Evolutionary conservation across 2,888 invertebrate genomes (phyloP).

Genomic region (Caenorhabditis drosophilae): DNA sequence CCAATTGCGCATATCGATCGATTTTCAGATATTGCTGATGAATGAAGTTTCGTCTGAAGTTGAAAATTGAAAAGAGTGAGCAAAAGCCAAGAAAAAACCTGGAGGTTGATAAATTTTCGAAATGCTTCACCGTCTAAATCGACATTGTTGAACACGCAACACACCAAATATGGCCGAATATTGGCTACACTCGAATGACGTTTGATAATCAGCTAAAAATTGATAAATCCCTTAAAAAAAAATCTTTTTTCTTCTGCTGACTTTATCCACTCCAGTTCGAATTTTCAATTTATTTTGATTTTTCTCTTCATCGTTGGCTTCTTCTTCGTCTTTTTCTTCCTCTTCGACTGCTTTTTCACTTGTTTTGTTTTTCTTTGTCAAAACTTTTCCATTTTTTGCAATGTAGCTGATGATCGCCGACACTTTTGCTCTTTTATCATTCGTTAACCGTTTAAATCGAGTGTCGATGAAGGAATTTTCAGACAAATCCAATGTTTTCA

Average conservation of each 20-base stretch:
- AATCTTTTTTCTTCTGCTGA: no score
- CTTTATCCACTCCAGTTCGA: slow-evolving; percentile 17
- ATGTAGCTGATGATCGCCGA: slow-evolving; percentile 37
- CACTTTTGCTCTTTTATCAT: slow-evolving; percentile 49
- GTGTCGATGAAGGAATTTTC: slow-evolving; percentile 20
- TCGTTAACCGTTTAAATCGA: slow-evolving; percentile 46
- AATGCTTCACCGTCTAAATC: slow-evolving; percentile 46
- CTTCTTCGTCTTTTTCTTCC: slow-evolving; percentile 5
- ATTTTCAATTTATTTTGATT: slow-evolving; percentile 2
- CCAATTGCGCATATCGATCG: slow-evolving; percentile 82
- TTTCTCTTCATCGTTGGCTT: slow-evolving; percentile 4
- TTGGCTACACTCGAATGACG: slow-evolving; percentile 38
- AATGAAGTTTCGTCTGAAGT: slow-evolving; percentile 76
- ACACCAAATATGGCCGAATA: slow-evolving; percentile 50
- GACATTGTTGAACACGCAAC: slow-evolving; percentile 45
- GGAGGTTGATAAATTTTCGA: slow-evolving; percentile 51
- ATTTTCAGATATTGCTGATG: slow-evolving; percentile 78
- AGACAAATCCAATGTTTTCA: slow-evolving; percentile 7
- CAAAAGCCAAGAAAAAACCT: slow-evolving; percentile 31
- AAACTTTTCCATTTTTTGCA: slow-evolving; percentile 13
- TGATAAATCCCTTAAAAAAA: no score
- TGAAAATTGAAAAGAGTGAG: background rate
- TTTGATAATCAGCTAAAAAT: background rate
- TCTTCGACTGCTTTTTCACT: background rate
- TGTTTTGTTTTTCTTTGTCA: slow-evolving; percentile 2